Conservation (phyloP, 2,797 vertebrate genomes). For the Anas bernieri region DNA sequence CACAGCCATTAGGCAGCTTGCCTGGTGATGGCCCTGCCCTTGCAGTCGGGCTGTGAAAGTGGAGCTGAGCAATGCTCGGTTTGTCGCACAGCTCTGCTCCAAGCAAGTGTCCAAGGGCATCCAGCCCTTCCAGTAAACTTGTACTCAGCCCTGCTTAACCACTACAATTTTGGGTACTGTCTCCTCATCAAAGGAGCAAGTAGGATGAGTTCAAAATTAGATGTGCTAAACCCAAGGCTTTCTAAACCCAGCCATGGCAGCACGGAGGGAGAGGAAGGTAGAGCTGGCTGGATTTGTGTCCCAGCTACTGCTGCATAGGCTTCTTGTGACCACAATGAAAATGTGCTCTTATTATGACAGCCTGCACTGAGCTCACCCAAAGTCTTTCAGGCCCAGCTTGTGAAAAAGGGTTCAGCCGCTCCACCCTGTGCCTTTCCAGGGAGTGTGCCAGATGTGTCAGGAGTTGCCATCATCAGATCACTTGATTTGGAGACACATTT, state of each 20-base stretch:
- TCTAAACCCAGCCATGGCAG: neutral
- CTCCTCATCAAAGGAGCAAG: neutral
- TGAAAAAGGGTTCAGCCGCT: neutral
- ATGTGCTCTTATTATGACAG: neutral
- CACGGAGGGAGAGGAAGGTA: neutral
- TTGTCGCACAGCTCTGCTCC: neutral
- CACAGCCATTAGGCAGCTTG: neutral
- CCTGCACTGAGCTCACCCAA: neutral
- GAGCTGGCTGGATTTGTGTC: neutral
- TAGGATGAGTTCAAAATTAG: neutral
- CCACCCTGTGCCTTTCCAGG: neutral
- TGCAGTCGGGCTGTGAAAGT: fast-evolving
- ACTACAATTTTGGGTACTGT: neutral
- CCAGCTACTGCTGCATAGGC: neutral
- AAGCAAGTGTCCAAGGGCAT: neutral
- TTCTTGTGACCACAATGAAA: neutral
- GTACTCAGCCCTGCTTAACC: neutral
- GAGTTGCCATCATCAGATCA: neutral
- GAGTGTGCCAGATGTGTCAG: fast-evolving
- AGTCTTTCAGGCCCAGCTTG: neutral
- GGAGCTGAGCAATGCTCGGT: neutral
- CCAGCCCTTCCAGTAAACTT: neutral
- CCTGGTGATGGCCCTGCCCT: fast-evolving
- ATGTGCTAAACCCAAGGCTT: neutral
- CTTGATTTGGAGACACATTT: neutral